Base-by-base conservation (phyloP, 2,797 vertebrate genomes). In the Passerculus sandwichensis region DNA sequence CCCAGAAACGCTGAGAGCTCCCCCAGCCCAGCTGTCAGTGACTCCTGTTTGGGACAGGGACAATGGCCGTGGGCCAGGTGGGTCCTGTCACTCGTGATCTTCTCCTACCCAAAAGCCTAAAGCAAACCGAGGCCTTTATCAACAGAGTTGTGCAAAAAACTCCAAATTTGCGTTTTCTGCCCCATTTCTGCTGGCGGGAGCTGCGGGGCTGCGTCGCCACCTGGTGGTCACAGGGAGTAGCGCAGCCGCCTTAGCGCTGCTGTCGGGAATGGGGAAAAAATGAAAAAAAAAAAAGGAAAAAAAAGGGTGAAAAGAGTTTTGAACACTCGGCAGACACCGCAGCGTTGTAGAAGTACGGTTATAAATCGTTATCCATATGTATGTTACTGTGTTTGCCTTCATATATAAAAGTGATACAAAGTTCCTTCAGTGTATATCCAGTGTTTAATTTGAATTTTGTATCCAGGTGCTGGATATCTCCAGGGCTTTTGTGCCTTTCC, bases 361-460 rank as follows among this genome's bases (percentile, higher is more conserved):
- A 2, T 1, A 4, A 48, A 8, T 3, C 2, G 0, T 27, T 20
- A 10, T 0, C 4, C 9, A 0, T 3, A 2, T 1, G 10, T 19
- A 5, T 0, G 14, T 29, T 26, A 18, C 13, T 15, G 11, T 8
- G 34, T 14, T 34, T 20, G 9, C 2, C 6, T 27, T 51, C 30
- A 5, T 13, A 15, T 2, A 3, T 1, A 6, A 6, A 2, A 1
- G 10, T 0, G 48, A 45, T 60, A 34, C 74, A 36, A 21, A 77
- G 30, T 36, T 53, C 40, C 42, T 53, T 32, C 50, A 12, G 32
- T 2, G 29, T 30, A 30, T n/a, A 17, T 4, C 8, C 15, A 3
- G 3, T 2, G 30, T 19, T 60, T 16, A 7, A 32, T 51, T 29
- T 15, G 20, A 38, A 29, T 32, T 59, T 59, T 53, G 10, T 51